A percentile compares a stretch with the other conserved stretches of the same genome.
Evolutionary conservation across 2,113 vertebrate genomes (phyloP).

Genomic region (Tiliqua scincoides): DNA sequence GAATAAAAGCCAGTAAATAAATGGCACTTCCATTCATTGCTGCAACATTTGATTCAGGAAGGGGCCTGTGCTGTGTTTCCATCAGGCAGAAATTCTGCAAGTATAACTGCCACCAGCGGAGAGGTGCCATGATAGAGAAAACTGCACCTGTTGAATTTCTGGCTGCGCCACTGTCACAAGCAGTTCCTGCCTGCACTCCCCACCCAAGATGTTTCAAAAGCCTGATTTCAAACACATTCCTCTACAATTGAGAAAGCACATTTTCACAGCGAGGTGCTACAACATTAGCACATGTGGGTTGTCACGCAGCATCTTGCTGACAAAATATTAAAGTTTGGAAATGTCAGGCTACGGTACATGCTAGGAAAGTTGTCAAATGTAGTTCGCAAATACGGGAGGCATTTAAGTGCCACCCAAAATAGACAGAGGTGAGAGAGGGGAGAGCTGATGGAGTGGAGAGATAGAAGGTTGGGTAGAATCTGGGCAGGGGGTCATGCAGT

Average conservation of each 20-base stretch:
- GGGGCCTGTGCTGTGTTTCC: no score
- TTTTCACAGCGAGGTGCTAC: not conserved
- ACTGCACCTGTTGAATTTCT: not conserved
- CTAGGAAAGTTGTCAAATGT: not conserved
- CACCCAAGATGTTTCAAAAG: not conserved
- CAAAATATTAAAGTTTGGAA: constrained; percentile 14
- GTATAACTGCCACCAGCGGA: not conserved
- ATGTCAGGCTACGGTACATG: not conserved
- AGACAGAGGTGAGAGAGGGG: not conserved
- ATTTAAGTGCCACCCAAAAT: not conserved
- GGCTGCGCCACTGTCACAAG: not conserved
- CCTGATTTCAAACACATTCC: not conserved
- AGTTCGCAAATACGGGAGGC: not conserved
- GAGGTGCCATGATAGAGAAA: not conserved
- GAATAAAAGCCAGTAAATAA: no score
- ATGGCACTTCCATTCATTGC: not conserved
- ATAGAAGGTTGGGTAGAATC: not conserved
- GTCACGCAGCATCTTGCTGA: constrained; percentile 6
- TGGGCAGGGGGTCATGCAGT: not conserved
- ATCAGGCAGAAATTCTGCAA: not conserved
- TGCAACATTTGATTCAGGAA: not conserved
- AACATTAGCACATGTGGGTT: not conserved
- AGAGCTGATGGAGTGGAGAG: not conserved
- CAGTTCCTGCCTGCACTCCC: not conserved
- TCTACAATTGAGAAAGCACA: not conserved